Conservation (phyloP, 2,797 vertebrate genomes). For the Sebastes ruberrimus region DNA sequence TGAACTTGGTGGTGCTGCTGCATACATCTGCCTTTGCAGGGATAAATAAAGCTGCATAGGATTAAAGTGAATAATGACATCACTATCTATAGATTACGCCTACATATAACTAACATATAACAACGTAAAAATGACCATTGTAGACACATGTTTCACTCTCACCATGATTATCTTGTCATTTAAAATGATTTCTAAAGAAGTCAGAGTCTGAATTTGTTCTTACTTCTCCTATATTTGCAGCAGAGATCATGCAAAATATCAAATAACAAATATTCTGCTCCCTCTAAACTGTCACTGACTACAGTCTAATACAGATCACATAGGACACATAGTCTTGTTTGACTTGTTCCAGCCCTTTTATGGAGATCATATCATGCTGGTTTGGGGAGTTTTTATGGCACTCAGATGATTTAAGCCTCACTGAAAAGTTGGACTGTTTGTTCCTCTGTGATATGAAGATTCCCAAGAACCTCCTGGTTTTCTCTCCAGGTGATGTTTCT, state of each 20-base stretch:
- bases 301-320: not conserved
- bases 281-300: not conserved
- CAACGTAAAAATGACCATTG: not conserved
- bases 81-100: not conserved
- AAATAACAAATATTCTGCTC: not conserved
- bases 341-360: not conserved
- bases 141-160: not conserved
- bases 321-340: not conserved
- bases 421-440: not conserved
- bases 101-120: not conserved
- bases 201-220: not conserved
- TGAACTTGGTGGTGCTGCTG: not conserved
- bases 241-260: not conserved
- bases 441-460: not conserved
- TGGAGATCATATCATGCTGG: not conserved
- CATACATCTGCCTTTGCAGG: not conserved
- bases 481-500: not conserved
- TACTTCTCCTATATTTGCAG: not conserved
- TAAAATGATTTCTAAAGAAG: not conserved
- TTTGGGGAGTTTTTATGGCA: not conserved
- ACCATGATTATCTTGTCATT: not conserved
- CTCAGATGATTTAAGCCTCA: not conserved
- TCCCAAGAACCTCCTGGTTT: not conserved
- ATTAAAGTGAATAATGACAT: not conserved
- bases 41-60: not conserved